Base-by-base conservation (phyloP, 2,113 vertebrate genomes). In the Lagenorhynchus albirostris region DNA sequence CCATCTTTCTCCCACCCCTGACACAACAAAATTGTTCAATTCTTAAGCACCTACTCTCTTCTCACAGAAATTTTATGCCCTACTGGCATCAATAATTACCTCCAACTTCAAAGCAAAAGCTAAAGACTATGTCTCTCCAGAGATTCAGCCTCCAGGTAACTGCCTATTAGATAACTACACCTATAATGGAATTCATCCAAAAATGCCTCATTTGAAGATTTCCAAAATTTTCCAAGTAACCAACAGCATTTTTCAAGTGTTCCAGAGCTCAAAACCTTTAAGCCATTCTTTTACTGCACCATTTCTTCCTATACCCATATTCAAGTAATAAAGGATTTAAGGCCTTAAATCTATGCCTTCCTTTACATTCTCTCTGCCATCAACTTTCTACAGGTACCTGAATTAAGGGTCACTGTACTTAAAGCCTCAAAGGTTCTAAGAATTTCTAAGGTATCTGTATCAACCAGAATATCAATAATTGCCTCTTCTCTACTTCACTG, bases 241-340 rank as follows among this genome's bases (percentile, higher is more conserved):
- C 33, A 86, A 36, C 55, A 58, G 50, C 53, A 92, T 58, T 55
- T 91, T 87, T 50, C 33, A 94, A 81, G n/a, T 58, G 60, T 38
- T 80, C 14, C 84, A 92, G 36, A 92, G 29, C 44, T 58, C 44
- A 87, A 92, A 92, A 87, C 82, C n/a, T 17, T 87, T 87, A 95
- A 92, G 36, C 29, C 41, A 73, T 65, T 87, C 29, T 81, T 92
- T 74, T 36, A 86, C 55, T 65, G 41, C 21, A 91, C 29, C 36
- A 84, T 62, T 81, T 63, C 73, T 71, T 87, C 33, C 71, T 44
- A 84, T 10, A 62, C 15, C 74, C 50, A 76, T 70, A 76, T 70
- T 85, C 84, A 84, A 81, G 50, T 87, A 65, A 88, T 31, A 60
- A 44, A 47, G 26, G 33, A 62, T 73, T 81, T 63, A 92, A 79